Conservation (phyloP, 2,888 invertebrate species). For the Megastigmus dorsalis region DNA sequence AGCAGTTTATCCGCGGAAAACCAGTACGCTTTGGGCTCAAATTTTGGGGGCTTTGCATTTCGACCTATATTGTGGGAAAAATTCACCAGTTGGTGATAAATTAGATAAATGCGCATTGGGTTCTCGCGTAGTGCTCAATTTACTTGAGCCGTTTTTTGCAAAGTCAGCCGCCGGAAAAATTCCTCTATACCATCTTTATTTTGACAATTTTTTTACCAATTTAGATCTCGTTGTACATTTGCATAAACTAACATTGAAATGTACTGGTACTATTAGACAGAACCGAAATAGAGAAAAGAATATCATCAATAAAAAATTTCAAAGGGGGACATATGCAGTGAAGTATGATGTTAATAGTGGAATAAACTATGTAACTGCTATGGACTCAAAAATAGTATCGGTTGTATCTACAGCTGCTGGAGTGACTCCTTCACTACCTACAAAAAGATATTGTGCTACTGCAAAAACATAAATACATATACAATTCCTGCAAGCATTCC, state of each 20-base stretch:
- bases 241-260: too few relatives aligned
- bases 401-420: slow-evolving; percentile 1
- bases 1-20: not conserved
- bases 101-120: not conserved
- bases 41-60: not conserved
- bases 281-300: too few relatives aligned
- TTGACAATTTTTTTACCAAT: slow-evolving; percentile 13
- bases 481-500: too few relatives aligned
- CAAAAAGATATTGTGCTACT: not conserved
- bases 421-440: not conserved
- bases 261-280: too few relatives aligned
- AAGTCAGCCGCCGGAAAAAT: not conserved
- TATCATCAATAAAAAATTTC: not conserved
- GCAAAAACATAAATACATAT: too few relatives aligned
- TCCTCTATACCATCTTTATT: not conserved
- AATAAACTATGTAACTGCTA: slow-evolving; percentile 7
- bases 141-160: not conserved
- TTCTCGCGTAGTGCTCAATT: not conserved
- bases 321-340: not conserved
- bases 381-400: slow-evolving; percentile 11
- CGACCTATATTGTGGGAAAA: not conserved
- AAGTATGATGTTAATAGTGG: slow-evolving; percentile 15
- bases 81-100: not conserved
- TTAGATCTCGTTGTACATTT: slow-evolving; percentile 2
- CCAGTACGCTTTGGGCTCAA: not conserved